Evolutionary conservation across 2,888 invertebrate genomes (phyloP).

Genomic region (Sabatieria punctata): DNA sequence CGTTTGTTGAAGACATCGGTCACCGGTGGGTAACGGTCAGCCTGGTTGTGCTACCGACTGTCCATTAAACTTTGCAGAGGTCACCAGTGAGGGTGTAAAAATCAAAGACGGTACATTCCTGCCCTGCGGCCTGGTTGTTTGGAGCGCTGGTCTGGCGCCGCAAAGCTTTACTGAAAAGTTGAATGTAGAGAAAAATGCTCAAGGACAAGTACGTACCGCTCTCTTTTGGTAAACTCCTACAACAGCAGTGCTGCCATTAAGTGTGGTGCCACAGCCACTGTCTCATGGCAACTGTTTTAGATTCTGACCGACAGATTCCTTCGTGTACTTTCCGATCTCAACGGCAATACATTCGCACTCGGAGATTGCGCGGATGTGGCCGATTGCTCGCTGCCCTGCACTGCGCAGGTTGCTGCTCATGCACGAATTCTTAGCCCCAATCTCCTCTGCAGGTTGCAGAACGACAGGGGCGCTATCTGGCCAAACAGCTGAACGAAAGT

Average conservation of each 20-base stretch:
- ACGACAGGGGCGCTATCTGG: constrained; percentile 32
- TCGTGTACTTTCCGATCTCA: constrained; percentile 24
- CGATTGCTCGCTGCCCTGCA: constrained; percentile 30
- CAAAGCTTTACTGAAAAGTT: constrained; percentile 26
- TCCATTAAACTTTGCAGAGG: constrained; percentile 25
- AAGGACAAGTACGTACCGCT: constrained; percentile 29
- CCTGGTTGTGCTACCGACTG: too few relatives aligned
- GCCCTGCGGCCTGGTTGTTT: constrained; percentile 35
- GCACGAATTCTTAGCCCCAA: neutral
- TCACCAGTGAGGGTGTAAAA: constrained; percentile 24
- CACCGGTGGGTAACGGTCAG: constrained; percentile 26
- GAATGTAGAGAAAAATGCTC: constrained; percentile 26
- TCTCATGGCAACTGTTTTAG: constrained; percentile 11
- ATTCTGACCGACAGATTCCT: constrained; percentile 31
- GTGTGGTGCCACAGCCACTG: too few relatives aligned
- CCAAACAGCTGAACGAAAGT: constrained; percentile 21
- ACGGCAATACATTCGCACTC: constrained; percentile 30
- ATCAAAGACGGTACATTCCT: constrained; percentile 28
- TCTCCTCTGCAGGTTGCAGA: constrained; percentile 32
- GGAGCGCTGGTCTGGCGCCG: constrained; percentile 36
- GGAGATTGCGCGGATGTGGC: constrained; percentile 35
- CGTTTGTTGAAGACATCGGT: constrained; percentile 29
- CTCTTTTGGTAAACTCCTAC: constrained; percentile 13
- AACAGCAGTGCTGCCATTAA: constrained; percentile 1
- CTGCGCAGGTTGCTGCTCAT: constrained; percentile 33